Evolutionary conservation across 2,888 invertebrate genomes (phyloP), one percentile per base, ranked within the genome.

Genomic region (Dimorphilus gyrociliatus): DNA sequence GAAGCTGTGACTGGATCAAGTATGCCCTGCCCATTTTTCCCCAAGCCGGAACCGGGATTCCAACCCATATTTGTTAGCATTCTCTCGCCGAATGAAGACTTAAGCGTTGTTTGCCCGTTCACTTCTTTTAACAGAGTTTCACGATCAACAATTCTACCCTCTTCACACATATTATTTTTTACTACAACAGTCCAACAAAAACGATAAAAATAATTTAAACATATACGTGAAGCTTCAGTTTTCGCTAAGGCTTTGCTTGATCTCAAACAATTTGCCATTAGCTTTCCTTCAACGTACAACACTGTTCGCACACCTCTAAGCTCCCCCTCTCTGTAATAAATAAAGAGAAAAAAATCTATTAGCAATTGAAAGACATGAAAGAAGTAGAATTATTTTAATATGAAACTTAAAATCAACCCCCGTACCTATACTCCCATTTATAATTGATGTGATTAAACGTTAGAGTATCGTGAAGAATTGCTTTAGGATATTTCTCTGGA

Each of bases 51-150:
- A 2, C 78, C 78, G n/a, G n/a, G n/a, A 3, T 65, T 60, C 78
- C 78, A 78, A 0, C 78, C 78, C 75, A 78, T 76, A 33, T 68
- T 60, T 21, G 67, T 63, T 68, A 78, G 70, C 60, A 78, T 46
- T 44, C 67, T 69, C 27, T 58, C 67, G 7, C 72, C 72, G 26
- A 71, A 55, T 42, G 69, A 70, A 35, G 64, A 60, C 2, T 63
- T 58, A 1, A 51, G 37, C 16, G 51, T 44, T 4, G 36, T 33
- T 12, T 42, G 30, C 27, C 19, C 39, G 18, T 41, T 31, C 8
- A 48, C 42, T 23, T 51, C 50, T 17, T 46, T 47, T 19, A 50
- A 31, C 19, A 52, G 33, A 14, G 50, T 44, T 6, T 48, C 48
- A 30, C 49, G 45, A 10, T 46, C 40, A 23, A 50, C 21, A n/a